These are phyloP conservation scores for Cnemophilus loriae DNA, from an alignment of 2,113 vertebrate species.

Conservation along the genomic window DNA sequence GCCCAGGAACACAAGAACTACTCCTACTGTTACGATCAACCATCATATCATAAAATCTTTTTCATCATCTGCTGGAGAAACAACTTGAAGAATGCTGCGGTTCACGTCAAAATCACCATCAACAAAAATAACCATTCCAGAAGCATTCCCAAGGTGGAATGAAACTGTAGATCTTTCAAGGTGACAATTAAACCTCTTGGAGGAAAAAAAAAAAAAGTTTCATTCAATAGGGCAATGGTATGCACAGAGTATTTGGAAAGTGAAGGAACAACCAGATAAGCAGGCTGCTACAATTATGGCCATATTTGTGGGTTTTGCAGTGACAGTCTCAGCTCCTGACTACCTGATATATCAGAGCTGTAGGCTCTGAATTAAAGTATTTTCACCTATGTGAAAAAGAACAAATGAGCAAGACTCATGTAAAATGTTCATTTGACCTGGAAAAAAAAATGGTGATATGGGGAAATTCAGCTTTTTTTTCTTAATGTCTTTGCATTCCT, in stretches of 20 bases:
- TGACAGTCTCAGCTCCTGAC: background rate
- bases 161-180: background rate
- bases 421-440: background rate
- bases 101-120: background rate
- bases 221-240: background rate
- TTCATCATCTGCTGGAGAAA: background rate
- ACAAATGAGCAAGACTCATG: background rate
- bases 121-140: background rate
- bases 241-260: background rate
- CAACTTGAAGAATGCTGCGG: background rate
- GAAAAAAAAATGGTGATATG: fast-evolving
- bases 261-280: background rate
- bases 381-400: background rate
- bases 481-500: background rate
- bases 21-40: background rate
- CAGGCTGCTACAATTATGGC: background rate
- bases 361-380: background rate
- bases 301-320: background rate
- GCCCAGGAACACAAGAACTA: background rate
- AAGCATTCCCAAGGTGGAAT: background rate
- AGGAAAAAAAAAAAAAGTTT: fast-evolving
- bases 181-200: background rate
- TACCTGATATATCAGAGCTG: background rate
- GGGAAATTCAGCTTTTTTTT: too few relatives aligned
- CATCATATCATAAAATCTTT: background rate